Conservation (phyloP, 35 echinoderm and acorn worm genomes). For the Ophiothrix spiculata region DNA sequence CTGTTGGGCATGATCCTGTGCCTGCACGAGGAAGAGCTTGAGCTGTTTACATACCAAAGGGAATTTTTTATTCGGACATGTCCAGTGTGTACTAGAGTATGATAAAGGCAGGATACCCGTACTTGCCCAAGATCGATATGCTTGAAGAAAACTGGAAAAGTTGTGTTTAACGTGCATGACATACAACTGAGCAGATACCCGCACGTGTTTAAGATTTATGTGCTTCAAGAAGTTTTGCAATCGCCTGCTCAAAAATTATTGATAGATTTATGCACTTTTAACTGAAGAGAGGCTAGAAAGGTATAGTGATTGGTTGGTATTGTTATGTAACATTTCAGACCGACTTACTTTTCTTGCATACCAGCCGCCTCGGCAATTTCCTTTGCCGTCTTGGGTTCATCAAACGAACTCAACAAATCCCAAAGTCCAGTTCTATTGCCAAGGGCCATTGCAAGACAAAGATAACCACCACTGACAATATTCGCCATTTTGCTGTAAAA, state of each 20-base stretch:
- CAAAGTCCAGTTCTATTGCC: conserved; percentile 4
- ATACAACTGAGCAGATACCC: too few species aligned
- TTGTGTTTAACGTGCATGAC: too few species aligned
- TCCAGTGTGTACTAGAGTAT: too few species aligned
- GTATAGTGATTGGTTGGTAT: not conserved
- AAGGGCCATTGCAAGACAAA: conserved; percentile 8
- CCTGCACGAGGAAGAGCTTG: too few species aligned
- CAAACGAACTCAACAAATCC: not conserved
- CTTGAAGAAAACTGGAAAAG: too few species aligned
- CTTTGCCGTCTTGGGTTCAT: conserved; percentile 29
- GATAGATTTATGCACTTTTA: not conserved
- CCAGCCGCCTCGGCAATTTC: conserved; percentile 51
- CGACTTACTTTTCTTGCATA: conserved; percentile 42
- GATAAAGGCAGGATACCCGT: too few species aligned
- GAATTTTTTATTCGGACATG: too few species aligned
- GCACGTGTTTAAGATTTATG: not conserved
- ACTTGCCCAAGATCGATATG: too few species aligned
- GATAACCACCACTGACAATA: conserved; percentile 1
- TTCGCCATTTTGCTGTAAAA: not conserved
- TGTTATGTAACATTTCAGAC: not conserved
- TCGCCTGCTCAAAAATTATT: not conserved
- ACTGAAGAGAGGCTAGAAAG: not conserved
- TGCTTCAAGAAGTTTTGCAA: not conserved
- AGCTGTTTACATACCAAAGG: too few species aligned
- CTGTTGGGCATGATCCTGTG: too few species aligned